Base-by-base conservation (phyloP, 2,113 vertebrate genomes). In the Axis porcinus region DNA sequence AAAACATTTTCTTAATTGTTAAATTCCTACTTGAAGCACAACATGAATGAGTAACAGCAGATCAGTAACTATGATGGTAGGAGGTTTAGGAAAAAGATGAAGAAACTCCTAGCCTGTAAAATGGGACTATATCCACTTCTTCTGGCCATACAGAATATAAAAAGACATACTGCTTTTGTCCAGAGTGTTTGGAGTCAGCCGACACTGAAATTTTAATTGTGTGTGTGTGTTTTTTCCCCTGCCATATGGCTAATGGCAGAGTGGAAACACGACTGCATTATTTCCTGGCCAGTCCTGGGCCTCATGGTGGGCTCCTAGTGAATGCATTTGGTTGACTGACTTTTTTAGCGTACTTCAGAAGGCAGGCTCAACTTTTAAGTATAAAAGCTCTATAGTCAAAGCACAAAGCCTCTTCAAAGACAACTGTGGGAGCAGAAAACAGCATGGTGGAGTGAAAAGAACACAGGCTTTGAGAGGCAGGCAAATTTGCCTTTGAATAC, bases 251-350 rank as follows among this genome's bases (percentile, higher is more conserved):
- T 92, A 82, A 84, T 96, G 98, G 92, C 97, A 98, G 98, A 97
- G 82, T 91, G 98, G 98, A 98, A 98, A 98, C 98, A 97, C 86
- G 98, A 98, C 97, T 99, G 98, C 90, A 96, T 98, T 98, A 98
- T 98, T 96, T 85, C 45, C 19, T 95, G 70, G 82, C 43, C 50
- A 95, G 89, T 86, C 60, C 84, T 84, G 89, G 81, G 89, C 89
- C 55, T 96, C 78, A 25, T 70, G 95, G 86, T 93, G 47, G 82
- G 91, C 86, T 55, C 13, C 5, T 23, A 78, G 55, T 89, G 74
- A 84, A 70, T 97, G 55, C 54, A 30, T 88, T 96, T 83, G 62
- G 78, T 43, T 40, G 86, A 89, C 87, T 93, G 94, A 86, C 55
- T 91, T 91, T 96, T 95, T 97, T 62, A 94, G 91, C 47, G 12